These are phyloP conservation scores for Chaenodraco wilsoni DNA, from an alignment of 2,797 vertebrate species.

Conservation along the genomic window DNA sequence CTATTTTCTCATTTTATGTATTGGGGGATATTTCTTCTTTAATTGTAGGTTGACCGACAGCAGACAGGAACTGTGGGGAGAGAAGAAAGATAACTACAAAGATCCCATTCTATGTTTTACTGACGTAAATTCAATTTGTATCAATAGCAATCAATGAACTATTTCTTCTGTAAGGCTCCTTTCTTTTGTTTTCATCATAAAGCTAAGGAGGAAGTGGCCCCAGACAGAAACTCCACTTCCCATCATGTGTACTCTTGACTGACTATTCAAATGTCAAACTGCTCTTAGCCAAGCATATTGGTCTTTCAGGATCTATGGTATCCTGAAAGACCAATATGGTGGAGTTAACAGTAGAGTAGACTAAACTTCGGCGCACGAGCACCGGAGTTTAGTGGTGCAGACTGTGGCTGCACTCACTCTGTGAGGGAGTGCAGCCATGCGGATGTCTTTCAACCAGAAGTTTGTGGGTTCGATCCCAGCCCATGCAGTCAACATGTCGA, in stretches of 20 bases:
- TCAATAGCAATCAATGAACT: neutral
- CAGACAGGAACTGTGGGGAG: neutral
- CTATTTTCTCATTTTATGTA: neutral
- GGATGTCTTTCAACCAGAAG: no score
- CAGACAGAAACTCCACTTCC: slow-evolving; percentile 21
- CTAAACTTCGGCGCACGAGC: no score
- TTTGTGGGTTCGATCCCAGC: no score
- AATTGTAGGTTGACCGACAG: neutral
- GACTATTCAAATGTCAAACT: slow-evolving; percentile 53
- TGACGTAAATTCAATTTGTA: neutral
- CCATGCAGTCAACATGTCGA: no score
- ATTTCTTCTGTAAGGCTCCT: neutral
- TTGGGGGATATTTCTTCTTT: neutral
- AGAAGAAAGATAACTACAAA: neutral
- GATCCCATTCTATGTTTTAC: neutral
- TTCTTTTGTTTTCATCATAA: slow-evolving; percentile 21
- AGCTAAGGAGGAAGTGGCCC: slow-evolving; percentile 34
- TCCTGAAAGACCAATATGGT: no score
- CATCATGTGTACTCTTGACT: slow-evolving; percentile 18
- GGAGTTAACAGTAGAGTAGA: no score
- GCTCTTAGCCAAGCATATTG: slow-evolving; percentile 42
- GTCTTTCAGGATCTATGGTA: slow-evolving; percentile 30
- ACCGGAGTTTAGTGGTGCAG: no score
- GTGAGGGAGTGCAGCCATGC: no score
- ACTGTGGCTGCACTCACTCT: no score